Base-by-base conservation (phyloP, 2,113 vertebrate genomes). In the Arenaria interpres region DNA sequence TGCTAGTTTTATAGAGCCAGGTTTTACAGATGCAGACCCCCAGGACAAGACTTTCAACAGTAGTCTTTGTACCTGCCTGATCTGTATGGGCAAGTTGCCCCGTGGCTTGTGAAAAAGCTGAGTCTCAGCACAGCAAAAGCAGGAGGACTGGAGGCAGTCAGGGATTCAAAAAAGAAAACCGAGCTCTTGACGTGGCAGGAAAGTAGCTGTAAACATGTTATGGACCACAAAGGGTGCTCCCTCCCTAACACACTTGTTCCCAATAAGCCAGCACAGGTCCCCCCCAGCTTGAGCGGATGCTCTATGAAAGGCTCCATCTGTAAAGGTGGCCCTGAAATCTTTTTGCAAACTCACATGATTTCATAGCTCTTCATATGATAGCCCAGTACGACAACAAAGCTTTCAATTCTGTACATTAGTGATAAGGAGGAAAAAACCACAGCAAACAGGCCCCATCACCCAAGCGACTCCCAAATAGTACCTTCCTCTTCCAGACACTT, bases 21-120 rank as follows among this genome's bases (percentile, higher is more conserved):
- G 53, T 87, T 96, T 94, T 68, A 92, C 84, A 94, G 94, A 89
- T 95, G 87, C 54, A 93, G 94, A 91, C 71, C 96, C 85, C 68
- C 86, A 76, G 89, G 93, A 96, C 81, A 95, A 95, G 45, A 51
- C 71, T 94, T 91, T 72, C 46, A 93, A 82, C 57, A 68, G 27
- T 1, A 78, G 73, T 18, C 76, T 93, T 93, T 88, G 57, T 78
- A 85, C 50, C 39, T 83, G 45, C 56, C 79, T 88, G 53, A 93
- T 72, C 74, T 82, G 53, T 39, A 57, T 4, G 48, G 62, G 71
- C 89, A 95, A 76, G 57, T 32, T 85, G 74, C 74, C 93, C 63
- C 16, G 5, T 10, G 32, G 75, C 54, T 76, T 62, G 62, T 71
- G 73, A 43, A 67, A 85, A 89, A 85, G 37, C 62, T 14, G 27